These are phyloP conservation scores for Hesperia comma DNA, from an alignment of 2,888 invertebrate species.

Conservation along the genomic window DNA sequence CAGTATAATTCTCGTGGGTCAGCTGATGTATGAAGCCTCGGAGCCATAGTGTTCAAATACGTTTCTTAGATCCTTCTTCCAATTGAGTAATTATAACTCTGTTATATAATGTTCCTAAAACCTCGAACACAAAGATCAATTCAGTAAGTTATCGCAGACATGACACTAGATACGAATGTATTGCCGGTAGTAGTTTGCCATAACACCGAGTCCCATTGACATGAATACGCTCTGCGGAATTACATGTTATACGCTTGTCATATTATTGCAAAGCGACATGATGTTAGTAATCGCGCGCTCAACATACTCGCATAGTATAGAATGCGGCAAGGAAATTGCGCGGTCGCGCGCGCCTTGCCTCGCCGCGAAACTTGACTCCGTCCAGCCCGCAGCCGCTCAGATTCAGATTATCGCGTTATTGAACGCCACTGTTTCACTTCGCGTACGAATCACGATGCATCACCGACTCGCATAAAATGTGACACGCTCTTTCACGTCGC, in stretches of 20 bases:
- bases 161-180: too few relatives aligned
- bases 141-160: too few relatives aligned
- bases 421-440: conserved; percentile 42
- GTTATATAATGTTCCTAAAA: not conserved
- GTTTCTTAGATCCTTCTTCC: not conserved
- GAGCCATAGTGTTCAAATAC: not conserved
- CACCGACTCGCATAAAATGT: conserved; percentile 31
- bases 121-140: too few relatives aligned
- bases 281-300: conserved; percentile 32
- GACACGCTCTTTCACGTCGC: conserved; percentile 10
- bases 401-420: conserved; percentile 42
- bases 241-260: conserved; percentile 32
- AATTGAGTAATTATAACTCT: conserved; percentile 13
- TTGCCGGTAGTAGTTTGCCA: too few relatives aligned
- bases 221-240: conserved; percentile 20
- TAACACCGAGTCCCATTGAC: not conserved
- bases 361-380: conserved; percentile 70
- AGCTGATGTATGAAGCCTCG: not conserved
- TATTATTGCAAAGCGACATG: conserved; percentile 30
- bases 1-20: conserved; percentile 5
- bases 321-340: conserved; percentile 63
- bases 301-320: conserved; percentile 14
- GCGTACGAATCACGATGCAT: conserved; percentile 34
- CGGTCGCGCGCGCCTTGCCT: conserved; percentile 68
- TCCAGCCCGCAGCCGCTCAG: conserved; percentile 39